Base-by-base conservation (phyloP, 2,113 vertebrate genomes). In the Neogobius melanostomus region DNA sequence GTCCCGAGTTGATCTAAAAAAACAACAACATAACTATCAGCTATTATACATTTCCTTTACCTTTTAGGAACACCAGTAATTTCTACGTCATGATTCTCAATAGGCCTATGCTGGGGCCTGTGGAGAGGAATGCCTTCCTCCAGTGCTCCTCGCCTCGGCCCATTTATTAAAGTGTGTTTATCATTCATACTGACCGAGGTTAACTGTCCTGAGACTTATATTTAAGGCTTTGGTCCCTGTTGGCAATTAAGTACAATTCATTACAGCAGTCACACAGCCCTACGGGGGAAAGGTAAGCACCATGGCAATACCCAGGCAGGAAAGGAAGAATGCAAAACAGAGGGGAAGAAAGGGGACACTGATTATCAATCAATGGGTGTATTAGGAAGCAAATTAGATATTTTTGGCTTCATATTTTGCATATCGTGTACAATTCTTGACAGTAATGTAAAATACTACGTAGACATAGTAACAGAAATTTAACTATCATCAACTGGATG, bases 201-300 rank as follows among this genome's bases (percentile, higher is more conserved):
- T 91, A 92, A 91, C 82, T 90, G 87, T 91, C 89, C 81, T 84
- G 89, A 90, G 89, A 90, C 81, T 91, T 90, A 81, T 90, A 82
- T 90, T 91, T 88, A 90, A 91, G 82, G 85, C 88, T 80, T 70
- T 11, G 16, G 79, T 90, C 89, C 87, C 85, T 82, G 77, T 80
- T 75, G 85, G 89, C 87, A 90, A 91, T 92, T 91, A 92, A 86
- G 84, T 84, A 86, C 88, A 90, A 92, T 92, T 91, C 88, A 91
- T 92, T 91, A 91, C 80, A 85, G 81, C 77, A 85, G 90, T 88
- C 85, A 90, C 71, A 65, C 78, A 66, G 81, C 72, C 84, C 87
- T 87, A 66, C 76, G 63, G 85, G 87, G 85, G 81, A 63, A 80
- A 80, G 28, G 63, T 63, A 81, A 71, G 82, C 79, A 80, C 83